Conservation (phyloP, 2,113 vertebrate genomes). For the Gorsachius goisagi region DNA sequence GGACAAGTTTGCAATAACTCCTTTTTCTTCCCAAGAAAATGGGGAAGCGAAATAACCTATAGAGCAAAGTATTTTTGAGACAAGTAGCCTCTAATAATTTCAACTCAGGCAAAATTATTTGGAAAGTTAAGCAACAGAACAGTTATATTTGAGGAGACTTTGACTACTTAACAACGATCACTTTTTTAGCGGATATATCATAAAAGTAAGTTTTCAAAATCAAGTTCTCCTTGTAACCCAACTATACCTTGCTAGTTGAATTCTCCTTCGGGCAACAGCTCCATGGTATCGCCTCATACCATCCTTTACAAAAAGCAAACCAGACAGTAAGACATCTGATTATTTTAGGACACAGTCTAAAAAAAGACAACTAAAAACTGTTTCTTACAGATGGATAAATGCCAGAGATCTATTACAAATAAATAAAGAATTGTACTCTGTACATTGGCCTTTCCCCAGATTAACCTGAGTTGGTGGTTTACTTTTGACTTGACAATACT, state of each 20-base stretch:
- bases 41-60: neutral
- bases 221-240: neutral
- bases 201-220: neutral
- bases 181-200: neutral
- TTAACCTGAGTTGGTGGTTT: neutral
- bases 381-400: neutral
- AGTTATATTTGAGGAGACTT: neutral
- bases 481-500: neutral
- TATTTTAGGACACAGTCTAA: neutral
- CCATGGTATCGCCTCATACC: slow-evolving; percentile 71
- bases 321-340: neutral
- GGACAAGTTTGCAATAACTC: neutral
- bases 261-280: slow-evolving; percentile 74
- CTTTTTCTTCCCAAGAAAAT: neutral
- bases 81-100: neutral
- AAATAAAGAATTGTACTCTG: neutral
- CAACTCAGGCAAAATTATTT: neutral
- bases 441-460: neutral
- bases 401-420: neutral
- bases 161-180: neutral
- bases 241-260: slow-evolving; percentile 75
- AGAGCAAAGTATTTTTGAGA: neutral
- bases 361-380: neutral
- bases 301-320: slow-evolving; percentile 62
- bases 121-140: neutral